Evolutionary conservation across 2,797 vertebrate genomes (phyloP).

Genomic region (Onychomys arenicola): DNA sequence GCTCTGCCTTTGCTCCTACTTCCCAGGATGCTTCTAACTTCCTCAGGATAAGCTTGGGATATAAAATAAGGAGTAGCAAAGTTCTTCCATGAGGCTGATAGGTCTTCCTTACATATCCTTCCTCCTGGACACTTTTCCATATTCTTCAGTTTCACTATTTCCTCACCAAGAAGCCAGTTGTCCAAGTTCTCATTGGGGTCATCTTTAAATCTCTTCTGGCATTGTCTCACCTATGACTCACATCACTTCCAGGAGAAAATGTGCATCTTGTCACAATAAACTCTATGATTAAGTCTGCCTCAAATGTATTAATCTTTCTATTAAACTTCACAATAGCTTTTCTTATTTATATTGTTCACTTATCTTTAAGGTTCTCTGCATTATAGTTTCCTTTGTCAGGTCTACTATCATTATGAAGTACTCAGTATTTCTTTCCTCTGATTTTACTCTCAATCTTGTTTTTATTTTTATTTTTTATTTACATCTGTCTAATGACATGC

Average conservation of each 20-base stretch:
- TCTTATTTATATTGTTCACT: neutral
- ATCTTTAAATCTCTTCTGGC: neutral
- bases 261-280: neutral
- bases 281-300: neutral
- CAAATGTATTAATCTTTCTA: neutral
- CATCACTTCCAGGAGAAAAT: neutral
- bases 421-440: neutral
- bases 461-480: neutral
- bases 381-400: neutral
- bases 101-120: neutral
- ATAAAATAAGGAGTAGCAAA: neutral
- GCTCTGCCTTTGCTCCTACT: neutral
- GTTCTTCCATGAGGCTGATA: neutral
- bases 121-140: neutral
- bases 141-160: neutral
- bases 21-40: neutral
- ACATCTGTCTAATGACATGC: neutral
- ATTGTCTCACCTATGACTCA: neutral
- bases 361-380: neutral
- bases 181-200: neutral
- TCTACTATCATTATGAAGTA: neutral
- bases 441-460: neutral
- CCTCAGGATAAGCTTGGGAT: neutral
- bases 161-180: neutral
- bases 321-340: neutral